Evolutionary conservation across 2,888 invertebrate genomes (phyloP), one percentile per base, ranked within the genome.

Genomic region (Dryadula phaetusa): DNA sequence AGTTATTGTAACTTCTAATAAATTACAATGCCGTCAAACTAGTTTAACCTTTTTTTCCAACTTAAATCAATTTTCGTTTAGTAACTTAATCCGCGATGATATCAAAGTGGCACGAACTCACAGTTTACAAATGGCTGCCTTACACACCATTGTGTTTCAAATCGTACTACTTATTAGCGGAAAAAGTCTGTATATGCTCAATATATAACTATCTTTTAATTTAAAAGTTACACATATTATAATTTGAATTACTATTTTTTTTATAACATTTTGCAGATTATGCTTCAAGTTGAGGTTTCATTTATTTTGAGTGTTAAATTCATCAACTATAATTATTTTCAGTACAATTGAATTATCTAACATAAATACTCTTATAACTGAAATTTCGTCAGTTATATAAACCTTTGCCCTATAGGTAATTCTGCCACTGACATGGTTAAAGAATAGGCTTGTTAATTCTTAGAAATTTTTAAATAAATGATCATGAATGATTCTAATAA

Each of bases 81-180:
- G 81, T 79, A 86, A 85, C 76, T 67, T 77, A 80, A 87, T 79
- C 81, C 78, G 74, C 58, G 75, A 76, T 78, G 77, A 77, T 80
- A 80, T 78, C 79, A 74, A 74, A 75, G 74, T 77, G 81, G 79
- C 81, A 81, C 81, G 81, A 77, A 77, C 77, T 74, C 63, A 70
- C 69, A 73, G 82, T 82, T 83, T 83, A 83, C 82, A 83, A 79
- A 78, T 69, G 67, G 65, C 62, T 49, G 66, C 70, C 66, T 76
- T 76, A 76, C 77, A 74, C 75, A 76, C 75, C 74, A 80, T 79
- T 81, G 82, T 81, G 76, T 79, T 72, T 65, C 62, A 71, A 72
- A 72, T 72, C 71, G 74, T 75, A 74, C 76, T 74, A 75, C 68
- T 67, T 70, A 65, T 71, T 67, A 71, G 64, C 67, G 69, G 71